Evolutionary conservation across 2,797 vertebrate genomes (phyloP).

Genomic region (Pseudotriccus pelzelni): DNA sequence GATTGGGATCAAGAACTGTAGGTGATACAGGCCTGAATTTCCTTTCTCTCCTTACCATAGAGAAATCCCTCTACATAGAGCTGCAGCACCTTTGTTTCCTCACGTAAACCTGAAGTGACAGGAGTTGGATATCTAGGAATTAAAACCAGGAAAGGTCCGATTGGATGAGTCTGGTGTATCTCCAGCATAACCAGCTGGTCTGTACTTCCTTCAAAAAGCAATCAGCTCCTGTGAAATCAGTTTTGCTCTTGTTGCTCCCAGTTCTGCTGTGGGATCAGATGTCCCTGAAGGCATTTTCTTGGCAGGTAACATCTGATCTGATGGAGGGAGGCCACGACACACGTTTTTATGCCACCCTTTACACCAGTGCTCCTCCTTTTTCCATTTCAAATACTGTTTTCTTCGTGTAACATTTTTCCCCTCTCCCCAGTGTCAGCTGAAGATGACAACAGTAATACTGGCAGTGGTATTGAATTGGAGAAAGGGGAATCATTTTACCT

Average conservation of each 20-base stretch:
- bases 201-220: background rate
- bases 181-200: background rate
- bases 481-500: conserved; percentile 24
- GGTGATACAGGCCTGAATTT: background rate
- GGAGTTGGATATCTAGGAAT: background rate
- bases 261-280: background rate
- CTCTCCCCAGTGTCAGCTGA: background rate
- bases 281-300: background rate
- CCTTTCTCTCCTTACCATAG: background rate
- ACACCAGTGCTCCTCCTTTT: background rate
- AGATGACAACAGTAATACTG: background rate
- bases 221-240: background rate
- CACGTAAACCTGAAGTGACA: background rate
- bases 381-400: background rate
- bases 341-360: background rate
- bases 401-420: background rate
- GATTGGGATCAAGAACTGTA: background rate
- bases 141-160: background rate
- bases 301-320: background rate
- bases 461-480: background rate
- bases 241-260: background rate
- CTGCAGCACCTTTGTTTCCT: background rate
- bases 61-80: background rate
- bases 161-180: background rate
- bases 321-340: background rate